Evolutionary conservation across 2,888 invertebrate species (phyloP).

Genomic region (Alloscopus bannaensis): DNA sequence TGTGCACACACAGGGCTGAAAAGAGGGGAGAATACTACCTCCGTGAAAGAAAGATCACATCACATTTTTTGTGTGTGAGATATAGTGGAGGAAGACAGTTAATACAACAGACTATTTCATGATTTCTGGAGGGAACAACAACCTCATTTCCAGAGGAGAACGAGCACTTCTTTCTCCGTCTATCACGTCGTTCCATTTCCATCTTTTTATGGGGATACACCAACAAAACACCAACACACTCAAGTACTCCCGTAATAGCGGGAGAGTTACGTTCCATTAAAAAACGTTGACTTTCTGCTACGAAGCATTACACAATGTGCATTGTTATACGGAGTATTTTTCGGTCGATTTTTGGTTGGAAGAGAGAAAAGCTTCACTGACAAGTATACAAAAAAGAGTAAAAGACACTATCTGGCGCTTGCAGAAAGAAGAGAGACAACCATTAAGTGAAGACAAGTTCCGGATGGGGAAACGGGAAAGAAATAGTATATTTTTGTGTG

Average conservation of each 20-base stretch:
- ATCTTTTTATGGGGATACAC: too few relatives aligned
- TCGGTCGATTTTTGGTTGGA: too few relatives aligned
- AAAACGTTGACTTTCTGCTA: not conserved
- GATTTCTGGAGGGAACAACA: constrained; percentile 54
- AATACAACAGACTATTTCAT: constrained; percentile 47
- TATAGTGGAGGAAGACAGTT: constrained; percentile 36
- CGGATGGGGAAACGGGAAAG: not conserved
- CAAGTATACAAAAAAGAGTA: too few relatives aligned
- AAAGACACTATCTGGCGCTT: constrained; percentile 1
- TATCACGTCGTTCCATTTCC: too few relatives aligned
- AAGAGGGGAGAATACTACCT: not conserved
- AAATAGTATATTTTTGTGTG: not conserved
- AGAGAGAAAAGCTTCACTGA: too few relatives aligned
- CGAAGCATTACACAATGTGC: not conserved
- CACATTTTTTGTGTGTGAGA: too few relatives aligned
- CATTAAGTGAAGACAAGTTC: constrained; percentile 18
- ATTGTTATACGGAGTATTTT: not conserved
- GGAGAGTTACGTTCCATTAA: not conserved
- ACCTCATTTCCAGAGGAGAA: constrained; percentile 50
- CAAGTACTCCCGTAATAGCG: too few relatives aligned
- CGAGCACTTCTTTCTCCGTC: constrained; percentile 25
- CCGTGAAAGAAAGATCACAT: not conserved
- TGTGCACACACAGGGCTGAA: not conserved
- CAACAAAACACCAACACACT: too few relatives aligned
- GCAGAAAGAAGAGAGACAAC: not conserved